These are phyloP conservation scores for Cantharis rustica DNA, from an alignment of 2,888 invertebrate genomes.

Conservation along the genomic window DNA sequence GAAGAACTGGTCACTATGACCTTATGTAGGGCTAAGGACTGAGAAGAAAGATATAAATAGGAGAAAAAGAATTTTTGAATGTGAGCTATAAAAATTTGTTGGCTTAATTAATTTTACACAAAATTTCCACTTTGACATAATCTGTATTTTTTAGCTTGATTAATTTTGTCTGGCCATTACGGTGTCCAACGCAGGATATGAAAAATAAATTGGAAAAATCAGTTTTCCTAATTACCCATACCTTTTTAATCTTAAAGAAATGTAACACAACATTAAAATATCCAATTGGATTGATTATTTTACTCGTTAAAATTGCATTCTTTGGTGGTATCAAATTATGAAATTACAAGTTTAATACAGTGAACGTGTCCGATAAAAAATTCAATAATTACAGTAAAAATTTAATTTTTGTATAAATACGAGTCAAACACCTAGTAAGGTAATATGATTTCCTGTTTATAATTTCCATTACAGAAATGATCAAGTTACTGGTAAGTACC, in stretches of 20 bases:
- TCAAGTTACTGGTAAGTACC: not conserved
- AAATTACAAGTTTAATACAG: not conserved
- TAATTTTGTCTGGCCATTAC: too few relatives aligned
- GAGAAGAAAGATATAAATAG: too few relatives aligned
- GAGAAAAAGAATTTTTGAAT: too few relatives aligned
- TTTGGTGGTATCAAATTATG: not conserved
- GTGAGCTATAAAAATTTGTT: too few relatives aligned
- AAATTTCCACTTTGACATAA: too few relatives aligned
- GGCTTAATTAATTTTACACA: too few relatives aligned
- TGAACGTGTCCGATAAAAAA: not conserved
- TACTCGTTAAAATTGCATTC: not conserved
- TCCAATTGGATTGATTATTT: not conserved
- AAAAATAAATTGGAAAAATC: too few relatives aligned
- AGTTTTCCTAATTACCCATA: too few relatives aligned
- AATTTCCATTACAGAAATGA: not conserved
- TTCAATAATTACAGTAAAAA: not conserved
- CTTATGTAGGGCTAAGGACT: too few relatives aligned
- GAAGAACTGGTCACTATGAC: too few relatives aligned
- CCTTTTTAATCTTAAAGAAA: not conserved
- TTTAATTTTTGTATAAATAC: not conserved
- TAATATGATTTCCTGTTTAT: not conserved
- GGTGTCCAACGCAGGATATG: too few relatives aligned
- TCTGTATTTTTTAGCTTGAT: too few relatives aligned
- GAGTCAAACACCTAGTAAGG: not conserved
- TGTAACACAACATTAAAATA: not conserved